A percentile compares a stretch with the other conserved stretches of the same genome.
Conservation (phyloP, 2,797 vertebrate species). For the Gouania willdenowi region DNA sequence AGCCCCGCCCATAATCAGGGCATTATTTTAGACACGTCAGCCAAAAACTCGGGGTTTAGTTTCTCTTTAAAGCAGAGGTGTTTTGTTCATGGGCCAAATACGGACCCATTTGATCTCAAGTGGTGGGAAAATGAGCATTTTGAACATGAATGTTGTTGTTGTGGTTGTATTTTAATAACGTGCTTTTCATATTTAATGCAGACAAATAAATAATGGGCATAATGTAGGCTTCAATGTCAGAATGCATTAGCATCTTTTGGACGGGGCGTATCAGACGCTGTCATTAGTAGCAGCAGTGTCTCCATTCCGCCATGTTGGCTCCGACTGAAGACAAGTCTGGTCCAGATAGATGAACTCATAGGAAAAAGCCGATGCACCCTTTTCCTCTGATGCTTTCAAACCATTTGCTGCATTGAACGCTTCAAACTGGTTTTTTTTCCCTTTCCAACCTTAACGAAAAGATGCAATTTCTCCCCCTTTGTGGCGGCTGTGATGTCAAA, state of each 20-base stretch:
- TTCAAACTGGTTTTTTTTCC: background rate
- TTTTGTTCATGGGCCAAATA: too few species aligned
- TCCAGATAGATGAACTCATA: constrained; percentile 35
- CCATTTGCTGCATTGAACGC: constrained; percentile 37
- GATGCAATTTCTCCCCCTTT: constrained; percentile 47
- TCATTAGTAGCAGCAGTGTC: constrained; percentile 11
- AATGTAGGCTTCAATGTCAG: constrained; percentile 6
- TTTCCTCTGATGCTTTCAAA: constrained; percentile 34
- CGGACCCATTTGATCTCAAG: too few species aligned
- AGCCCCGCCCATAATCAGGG: too few species aligned
- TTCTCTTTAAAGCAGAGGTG: too few species aligned
- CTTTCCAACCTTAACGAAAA: constrained; percentile 33
- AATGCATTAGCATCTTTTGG: constrained; percentile 1
- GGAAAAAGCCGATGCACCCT: constrained; percentile 41
- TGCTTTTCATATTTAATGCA: constrained; percentile 1
- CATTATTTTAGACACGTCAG: too few species aligned
- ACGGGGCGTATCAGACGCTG: constrained; percentile 9
- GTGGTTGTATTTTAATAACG: background rate
- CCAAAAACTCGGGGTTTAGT: too few species aligned
- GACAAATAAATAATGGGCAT: background rate
- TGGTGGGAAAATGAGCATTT: too few species aligned
- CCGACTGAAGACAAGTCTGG: constrained; percentile 17
- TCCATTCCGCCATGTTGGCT: constrained; percentile 25
- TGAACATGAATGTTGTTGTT: too few species aligned
- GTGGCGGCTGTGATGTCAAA: constrained; percentile 57